Base-by-base conservation (phyloP, 2,113 vertebrate genomes). In the Dasypus novemcinctus region DNA sequence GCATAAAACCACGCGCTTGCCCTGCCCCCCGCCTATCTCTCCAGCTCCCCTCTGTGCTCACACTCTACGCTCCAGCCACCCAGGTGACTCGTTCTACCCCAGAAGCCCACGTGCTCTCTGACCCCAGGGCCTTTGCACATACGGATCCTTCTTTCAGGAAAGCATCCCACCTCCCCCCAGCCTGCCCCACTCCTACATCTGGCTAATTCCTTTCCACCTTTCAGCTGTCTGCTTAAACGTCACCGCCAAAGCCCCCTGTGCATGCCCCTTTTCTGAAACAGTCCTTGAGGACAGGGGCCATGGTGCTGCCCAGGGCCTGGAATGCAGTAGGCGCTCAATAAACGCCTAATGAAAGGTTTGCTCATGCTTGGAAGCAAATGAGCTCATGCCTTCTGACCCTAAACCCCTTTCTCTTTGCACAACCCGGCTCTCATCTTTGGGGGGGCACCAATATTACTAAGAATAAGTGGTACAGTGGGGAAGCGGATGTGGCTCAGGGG, bases 381-480 rank as follows among this genome's bases (percentile, higher is more conserved):
- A 76, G 20, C 46, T 38, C 41, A 4, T 21, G n/a, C 21, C 4
- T 41, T 61, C 33, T 68, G 85, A 43, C 27, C 72, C 25, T 27
- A 68, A 78, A 33, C 10, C n/a, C 27, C 15, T 43, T 41, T 14
- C 41, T 17, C 25, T 76, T 46, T 43, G 23, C 25, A 75, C 11
- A 31, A 18, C 10, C 9, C 23, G 87, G 41, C 82, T n/a, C 38
- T 63, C 41, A 3, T 29, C 33, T 27, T 12, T 23, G 41, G 4
- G 25, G 31, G 49, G 15, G 72, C 14, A 7, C n/a, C 7, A 0
- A 38, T 23, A 6, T 33, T 15, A 8, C 6, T 20, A 46, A 10
- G 4, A 7, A 1, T 18, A 9, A 31, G 1, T 2, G 20, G 18
- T 2, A n/a, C n/a, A n/a, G n/a, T n/a, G n/a, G n/a, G n/a, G n/a